These are phyloP conservation scores for Cepaea hortensis DNA, from an alignment of 2,888 invertebrate genomes.

Conservation along the genomic window DNA sequence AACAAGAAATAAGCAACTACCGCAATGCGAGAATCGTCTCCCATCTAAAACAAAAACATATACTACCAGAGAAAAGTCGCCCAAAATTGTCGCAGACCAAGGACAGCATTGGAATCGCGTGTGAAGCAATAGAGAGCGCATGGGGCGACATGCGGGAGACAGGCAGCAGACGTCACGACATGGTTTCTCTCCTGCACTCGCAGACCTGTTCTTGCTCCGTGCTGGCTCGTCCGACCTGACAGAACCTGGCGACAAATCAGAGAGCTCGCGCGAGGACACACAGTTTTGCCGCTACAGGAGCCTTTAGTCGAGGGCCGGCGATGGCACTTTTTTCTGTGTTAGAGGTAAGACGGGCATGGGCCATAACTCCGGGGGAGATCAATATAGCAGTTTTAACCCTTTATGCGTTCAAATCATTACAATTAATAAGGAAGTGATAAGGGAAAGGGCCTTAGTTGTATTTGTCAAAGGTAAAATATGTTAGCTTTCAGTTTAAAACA, in stretches of 20 bases:
- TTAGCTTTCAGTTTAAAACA: too few relatives aligned
- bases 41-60: too few relatives aligned
- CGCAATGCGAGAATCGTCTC: too few relatives aligned
- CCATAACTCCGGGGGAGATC: slow-evolving; percentile 14
- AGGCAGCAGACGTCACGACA: neutral
- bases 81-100: neutral
- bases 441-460: too few relatives aligned
- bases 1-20: neutral
- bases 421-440: too few relatives aligned
- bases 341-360: neutral
- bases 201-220: slow-evolving; percentile 8
- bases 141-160: neutral
- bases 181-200: slow-evolving; percentile 23
- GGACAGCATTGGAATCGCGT: neutral
- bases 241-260: slow-evolving; percentile 34
- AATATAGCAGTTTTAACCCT: slow-evolving; percentile 2
- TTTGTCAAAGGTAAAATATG: too few relatives aligned
- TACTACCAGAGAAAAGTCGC: too few relatives aligned
- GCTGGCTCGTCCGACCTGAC: slow-evolving; percentile 7
- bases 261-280: slow-evolving; percentile 39
- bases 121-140: too few relatives aligned
- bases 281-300: neutral
- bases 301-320: neutral
- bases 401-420: neutral
- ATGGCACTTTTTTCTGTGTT: neutral